These are phyloP conservation scores for Pocillopora verrucosa DNA, from an alignment of 64 coral and sea anemone species.

Conservation along the genomic window DNA sequence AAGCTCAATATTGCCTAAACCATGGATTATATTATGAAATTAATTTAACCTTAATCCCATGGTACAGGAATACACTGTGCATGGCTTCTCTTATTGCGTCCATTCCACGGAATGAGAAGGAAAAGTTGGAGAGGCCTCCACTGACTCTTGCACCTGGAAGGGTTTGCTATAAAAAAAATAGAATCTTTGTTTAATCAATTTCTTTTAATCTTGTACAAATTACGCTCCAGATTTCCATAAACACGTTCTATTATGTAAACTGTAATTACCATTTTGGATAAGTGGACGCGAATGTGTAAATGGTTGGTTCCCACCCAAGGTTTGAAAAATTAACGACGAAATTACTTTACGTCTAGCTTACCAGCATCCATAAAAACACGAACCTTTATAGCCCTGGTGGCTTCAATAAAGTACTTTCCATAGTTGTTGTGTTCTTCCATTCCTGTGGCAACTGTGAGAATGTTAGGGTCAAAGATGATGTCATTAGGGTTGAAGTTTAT, in stretches of 20 bases:
- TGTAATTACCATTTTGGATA: no score
- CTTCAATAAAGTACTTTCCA: slow-evolving; percentile 95
- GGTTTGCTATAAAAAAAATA: slow-evolving; percentile 54
- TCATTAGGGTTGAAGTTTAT: slow-evolving; percentile 95
- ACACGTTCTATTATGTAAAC: background rate
- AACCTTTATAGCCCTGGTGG: slow-evolving; percentile 87
- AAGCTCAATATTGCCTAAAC: no score
- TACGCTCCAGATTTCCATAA: no score
- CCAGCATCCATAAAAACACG: background rate
- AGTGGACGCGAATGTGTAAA: no score
- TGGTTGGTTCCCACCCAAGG: no score
- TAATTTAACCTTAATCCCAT: slow-evolving; percentile 86
- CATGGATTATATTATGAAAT: background rate
- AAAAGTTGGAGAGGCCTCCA: slow-evolving; percentile 96
- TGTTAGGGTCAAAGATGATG: slow-evolving; percentile 99
- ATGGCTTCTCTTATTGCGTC: slow-evolving; percentile 95
- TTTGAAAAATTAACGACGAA: background rate
- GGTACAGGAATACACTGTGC: slow-evolving; percentile 98
- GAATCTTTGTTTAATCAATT: background rate
- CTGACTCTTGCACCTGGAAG: slow-evolving; percentile 93
- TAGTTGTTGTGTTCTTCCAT: slow-evolving; percentile 99
- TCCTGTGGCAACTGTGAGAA: slow-evolving; percentile 94
- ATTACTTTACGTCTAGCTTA: no score
- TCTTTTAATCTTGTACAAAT: background rate
- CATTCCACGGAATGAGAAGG: slow-evolving; percentile 99